Percentiles rank a stretch among this genome's conserved stretches.
Conservation (phyloP, 2,888 invertebrate genomes). For the Plagodis dolabraria region DNA sequence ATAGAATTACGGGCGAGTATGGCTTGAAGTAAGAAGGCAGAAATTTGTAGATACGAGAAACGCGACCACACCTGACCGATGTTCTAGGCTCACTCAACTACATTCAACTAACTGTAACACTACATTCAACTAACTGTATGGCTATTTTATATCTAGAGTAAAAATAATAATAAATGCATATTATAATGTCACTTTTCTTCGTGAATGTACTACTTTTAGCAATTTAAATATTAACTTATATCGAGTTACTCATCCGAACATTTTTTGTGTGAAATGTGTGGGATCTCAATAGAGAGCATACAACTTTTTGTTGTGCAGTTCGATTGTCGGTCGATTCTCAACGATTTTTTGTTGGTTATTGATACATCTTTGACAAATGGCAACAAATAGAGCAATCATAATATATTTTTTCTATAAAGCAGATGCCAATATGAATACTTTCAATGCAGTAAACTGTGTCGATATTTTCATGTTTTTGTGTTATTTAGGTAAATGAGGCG, state of each 20-base stretch:
- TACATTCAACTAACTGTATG: no score
- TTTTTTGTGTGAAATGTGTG: constrained; percentile 33
- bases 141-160: no score
- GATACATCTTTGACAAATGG: constrained; percentile 24
- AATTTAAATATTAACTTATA: constrained; percentile 29
- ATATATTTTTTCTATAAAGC: constrained; percentile 8
- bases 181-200: constrained; percentile 6
- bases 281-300: constrained; percentile 26
- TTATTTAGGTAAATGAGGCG: no score
- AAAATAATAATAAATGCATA: no score
- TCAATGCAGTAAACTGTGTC: no score
- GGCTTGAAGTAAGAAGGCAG: no score
- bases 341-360: constrained; percentile 21
- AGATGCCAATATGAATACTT: constrained; percentile 4
- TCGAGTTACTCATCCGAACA: constrained; percentile 39
- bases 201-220: constrained; percentile 21
- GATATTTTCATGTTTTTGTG: no score
- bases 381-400: constrained; percentile 27
- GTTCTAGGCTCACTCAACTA: no score
- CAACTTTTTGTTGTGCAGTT: constrained; percentile 18
- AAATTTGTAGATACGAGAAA: no score
- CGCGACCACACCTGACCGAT: no score
- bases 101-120: no score
- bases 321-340: constrained; percentile 30
- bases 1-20: no score